Conservation (phyloP, 2,113 vertebrate genomes). For the Brienomyrus brachyistius region DNA sequence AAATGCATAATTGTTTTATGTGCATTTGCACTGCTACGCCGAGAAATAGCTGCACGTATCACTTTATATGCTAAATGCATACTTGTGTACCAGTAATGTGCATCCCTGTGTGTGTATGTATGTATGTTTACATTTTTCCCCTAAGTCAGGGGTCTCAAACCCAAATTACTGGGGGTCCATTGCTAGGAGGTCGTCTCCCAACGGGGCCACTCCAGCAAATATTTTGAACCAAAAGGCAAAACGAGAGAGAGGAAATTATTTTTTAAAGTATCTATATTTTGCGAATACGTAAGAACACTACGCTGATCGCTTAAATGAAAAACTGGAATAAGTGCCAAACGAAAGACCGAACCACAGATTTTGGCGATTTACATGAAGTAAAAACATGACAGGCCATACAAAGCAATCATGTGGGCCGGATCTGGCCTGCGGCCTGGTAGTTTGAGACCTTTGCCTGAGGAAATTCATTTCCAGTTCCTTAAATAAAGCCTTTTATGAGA, state of each 20-base stretch:
- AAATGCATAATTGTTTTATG: background rate
- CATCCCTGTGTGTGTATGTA: background rate
- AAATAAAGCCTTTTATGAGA: background rate
- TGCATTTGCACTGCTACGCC: background rate
- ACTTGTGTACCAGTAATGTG: background rate
- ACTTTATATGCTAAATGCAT: background rate
- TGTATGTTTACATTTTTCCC: background rate
- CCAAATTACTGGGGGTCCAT: background rate
- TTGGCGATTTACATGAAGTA: background rate
- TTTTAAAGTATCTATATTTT: no score
- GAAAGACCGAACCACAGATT: background rate
- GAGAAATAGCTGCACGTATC: background rate
- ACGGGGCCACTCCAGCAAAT: no score
- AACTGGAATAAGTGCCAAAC: no score
- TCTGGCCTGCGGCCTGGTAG: background rate
- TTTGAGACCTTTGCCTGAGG: background rate
- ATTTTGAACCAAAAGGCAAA: no score
- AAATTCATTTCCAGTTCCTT: background rate
- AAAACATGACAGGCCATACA: background rate
- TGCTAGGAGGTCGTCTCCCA: no score
- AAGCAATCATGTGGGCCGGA: background rate
- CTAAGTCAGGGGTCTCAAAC: background rate
- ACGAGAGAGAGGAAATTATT: no score
- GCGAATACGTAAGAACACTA: no score
- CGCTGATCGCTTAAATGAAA: no score